Conservation (phyloP, 2,113 vertebrate genomes). For the Camelus bactrianus region DNA sequence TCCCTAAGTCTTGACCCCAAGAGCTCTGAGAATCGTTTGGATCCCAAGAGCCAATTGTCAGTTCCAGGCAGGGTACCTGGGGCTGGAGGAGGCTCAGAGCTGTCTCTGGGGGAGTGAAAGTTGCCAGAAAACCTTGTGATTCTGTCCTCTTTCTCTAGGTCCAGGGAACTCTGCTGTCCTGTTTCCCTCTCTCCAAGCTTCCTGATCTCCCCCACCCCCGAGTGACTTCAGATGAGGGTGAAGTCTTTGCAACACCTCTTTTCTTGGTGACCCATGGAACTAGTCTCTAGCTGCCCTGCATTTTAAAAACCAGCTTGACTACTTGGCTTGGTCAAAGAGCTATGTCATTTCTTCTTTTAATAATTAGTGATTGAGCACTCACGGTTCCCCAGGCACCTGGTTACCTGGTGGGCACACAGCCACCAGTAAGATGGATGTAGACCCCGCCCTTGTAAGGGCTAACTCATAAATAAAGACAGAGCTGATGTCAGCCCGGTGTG, state of each 20-base stretch:
- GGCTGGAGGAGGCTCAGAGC: background rate
- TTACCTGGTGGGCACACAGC: background rate
- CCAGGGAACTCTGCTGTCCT: background rate
- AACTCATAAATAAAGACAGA: background rate
- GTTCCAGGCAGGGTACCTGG: background rate
- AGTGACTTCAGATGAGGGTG: background rate
- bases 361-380: background rate
- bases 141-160: background rate
- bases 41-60: background rate
- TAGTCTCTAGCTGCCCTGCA: background rate
- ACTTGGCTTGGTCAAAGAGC: background rate
- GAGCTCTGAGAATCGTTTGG: background rate
- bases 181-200: background rate
- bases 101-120: background rate
- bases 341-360: background rate
- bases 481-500: rapidly evolving
- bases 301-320: background rate
- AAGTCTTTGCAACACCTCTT: background rate
- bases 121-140: background rate
- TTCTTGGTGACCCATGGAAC: background rate
- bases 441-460: background rate
- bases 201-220: background rate
- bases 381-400: rapidly evolving
- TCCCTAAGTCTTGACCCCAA: background rate
- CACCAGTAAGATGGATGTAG: background rate